Evolutionary conservation across 2,113 vertebrate genomes (phyloP), one percentile per base, ranked within the genome.

Genomic region (Monopterus albus): DNA sequence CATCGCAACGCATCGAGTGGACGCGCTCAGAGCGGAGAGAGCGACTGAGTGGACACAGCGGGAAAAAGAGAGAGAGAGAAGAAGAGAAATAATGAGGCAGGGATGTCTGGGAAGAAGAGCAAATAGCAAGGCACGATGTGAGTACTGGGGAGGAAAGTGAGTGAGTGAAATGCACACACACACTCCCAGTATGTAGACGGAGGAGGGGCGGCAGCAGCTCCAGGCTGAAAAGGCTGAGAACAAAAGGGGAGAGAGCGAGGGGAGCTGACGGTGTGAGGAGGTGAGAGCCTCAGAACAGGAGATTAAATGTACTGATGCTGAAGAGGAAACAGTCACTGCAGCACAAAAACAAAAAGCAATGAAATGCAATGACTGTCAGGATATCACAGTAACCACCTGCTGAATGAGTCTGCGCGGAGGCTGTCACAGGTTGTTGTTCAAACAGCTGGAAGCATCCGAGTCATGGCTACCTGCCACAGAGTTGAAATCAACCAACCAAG

Each of bases 161-260:
- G 52, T 21, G 8, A 31, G 8, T 31, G 29, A 31, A 7, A 31
- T 10, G 3, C 39, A 50, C 59, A 33, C 52, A 62, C 40, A 57
- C 25, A 14, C 56, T 52, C 26, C n/a, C 15, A 28, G 4, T n/a
- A 21, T 46, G 49, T 39, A 42, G 56, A 69, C 62, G 74, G 79
- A 75, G 86, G 83, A 79, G 81, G 68, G 58, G 81, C 56, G 1
- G 60, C 53, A 29, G 63, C 20, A 21, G 45, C 57, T 28, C 29
- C 21, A 33, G 67, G 36, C 39, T 77, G 51, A 60, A 78, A 62
- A 45, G 65, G 38, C 21, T n/a, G 46, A 55, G 58, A 77, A 70
- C 39, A 72, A 72, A 52, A 59, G 21, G 28, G 23, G 18, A n/a
- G 10, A 6, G 45, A 36, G 35, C 1, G 62, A 33, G 47, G 33